A percentile compares a stretch with the other conserved stretches of the same genome.
Evolutionary conservation across 2,113 vertebrate species (phyloP).

Genomic region (Hipposideros armiger): DNA sequence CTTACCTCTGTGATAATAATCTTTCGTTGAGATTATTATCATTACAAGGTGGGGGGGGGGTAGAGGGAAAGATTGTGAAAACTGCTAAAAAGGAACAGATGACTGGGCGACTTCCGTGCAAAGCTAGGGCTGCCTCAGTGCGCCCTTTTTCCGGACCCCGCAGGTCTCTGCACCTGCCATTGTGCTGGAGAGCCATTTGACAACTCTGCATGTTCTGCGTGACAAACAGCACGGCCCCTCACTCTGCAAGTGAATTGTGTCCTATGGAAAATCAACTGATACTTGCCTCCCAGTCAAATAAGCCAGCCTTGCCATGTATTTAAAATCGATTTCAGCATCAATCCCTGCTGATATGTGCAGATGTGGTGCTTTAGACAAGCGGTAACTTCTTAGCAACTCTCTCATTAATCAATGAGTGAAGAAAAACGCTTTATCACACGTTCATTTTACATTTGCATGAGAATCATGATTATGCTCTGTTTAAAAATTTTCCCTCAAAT

Average conservation of each 20-base stretch:
- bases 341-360: neutral
- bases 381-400: neutral
- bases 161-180: neutral
- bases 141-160: neutral
- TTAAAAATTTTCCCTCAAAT: too few species aligned
- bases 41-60: neutral
- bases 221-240: too few species aligned
- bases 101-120: neutral
- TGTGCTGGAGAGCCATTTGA: neutral
- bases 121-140: neutral
- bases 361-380: neutral
- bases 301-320: neutral
- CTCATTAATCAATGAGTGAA: too few species aligned
- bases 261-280: neutral
- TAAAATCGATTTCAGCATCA: neutral
- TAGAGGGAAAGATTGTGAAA: neutral
- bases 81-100: neutral
- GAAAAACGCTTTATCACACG: too few species aligned
- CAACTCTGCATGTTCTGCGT: neutral
- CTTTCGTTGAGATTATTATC: neutral
- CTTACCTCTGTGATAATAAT: neutral
- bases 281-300: neutral
- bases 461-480: too few species aligned
- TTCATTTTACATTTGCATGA: too few species aligned
- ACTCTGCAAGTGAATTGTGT: neutral